A percentile compares a stretch with the other conserved stretches of the same genome.
These are phyloP conservation scores for Jordanella pulchra DNA, from an alignment of 2,797 vertebrate species.

Conservation along the genomic window DNA sequence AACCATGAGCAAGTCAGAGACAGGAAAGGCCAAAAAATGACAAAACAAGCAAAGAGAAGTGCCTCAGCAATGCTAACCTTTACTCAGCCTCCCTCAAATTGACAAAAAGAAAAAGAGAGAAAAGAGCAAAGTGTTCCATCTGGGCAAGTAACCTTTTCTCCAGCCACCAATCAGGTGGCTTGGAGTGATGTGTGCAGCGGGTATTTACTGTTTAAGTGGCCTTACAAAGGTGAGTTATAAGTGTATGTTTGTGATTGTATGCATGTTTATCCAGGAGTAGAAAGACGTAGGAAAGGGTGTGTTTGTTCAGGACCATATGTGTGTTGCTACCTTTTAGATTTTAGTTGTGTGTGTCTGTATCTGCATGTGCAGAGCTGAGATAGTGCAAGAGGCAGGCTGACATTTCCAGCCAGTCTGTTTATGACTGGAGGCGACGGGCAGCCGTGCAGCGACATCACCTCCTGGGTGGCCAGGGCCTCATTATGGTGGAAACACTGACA, in stretches of 20 bases:
- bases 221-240: background rate
- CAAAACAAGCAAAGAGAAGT: slow-evolving; percentile 39
- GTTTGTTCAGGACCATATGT: slow-evolving; percentile 21
- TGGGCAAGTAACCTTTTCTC: slow-evolving; percentile 69
- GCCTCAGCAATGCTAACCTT: slow-evolving; percentile 63
- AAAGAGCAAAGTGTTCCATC: slow-evolving; percentile 66
- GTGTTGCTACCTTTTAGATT: slow-evolving; percentile 16
- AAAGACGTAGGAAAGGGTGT: slow-evolving; percentile 1
- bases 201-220: slow-evolving; percentile 27
- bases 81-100: slow-evolving; percentile 61
- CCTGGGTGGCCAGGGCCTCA: slow-evolving; percentile 57
- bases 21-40: slow-evolving; percentile 53
- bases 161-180: slow-evolving; percentile 49
- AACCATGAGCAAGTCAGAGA: slow-evolving; percentile 34
- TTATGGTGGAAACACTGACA: slow-evolving; percentile 54
- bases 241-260: background rate
- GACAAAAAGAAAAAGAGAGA: slow-evolving; percentile 60
- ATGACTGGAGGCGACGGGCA: slow-evolving; percentile 49
- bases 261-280: slow-evolving; percentile 2
- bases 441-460: slow-evolving; percentile 57
- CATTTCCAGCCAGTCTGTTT: slow-evolving; percentile 64
- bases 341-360: slow-evolving; percentile 12
- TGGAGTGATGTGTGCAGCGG: slow-evolving; percentile 24
- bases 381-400: slow-evolving; percentile 47
- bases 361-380: slow-evolving; percentile 24